These are phyloP conservation scores for Nautilus pompilius DNA, from an alignment of 1,140 invertebrate genomes.

Conservation along the genomic window DNA sequence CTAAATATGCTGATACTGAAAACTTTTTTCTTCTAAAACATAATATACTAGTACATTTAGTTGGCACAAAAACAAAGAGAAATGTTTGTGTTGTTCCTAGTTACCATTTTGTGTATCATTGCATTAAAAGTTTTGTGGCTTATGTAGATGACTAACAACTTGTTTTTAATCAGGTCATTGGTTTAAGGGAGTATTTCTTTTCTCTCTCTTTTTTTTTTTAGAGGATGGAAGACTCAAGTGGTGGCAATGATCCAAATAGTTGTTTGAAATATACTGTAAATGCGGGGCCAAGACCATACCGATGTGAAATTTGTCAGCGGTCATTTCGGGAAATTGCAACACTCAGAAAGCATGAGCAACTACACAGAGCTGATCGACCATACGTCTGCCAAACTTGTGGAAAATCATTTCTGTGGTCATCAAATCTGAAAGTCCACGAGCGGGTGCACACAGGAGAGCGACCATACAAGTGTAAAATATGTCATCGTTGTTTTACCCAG, in stretches of 20 bases:
- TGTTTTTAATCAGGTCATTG: too few species aligned
- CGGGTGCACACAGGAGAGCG: slow-evolving; percentile 47
- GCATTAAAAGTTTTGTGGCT: too few species aligned
- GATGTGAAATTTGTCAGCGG: slow-evolving; percentile 82
- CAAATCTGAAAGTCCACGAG: slow-evolving; percentile 48
- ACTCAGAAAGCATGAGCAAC: slow-evolving; percentile 49
- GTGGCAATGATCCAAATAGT: neutral
- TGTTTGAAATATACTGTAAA: slow-evolving; percentile 17
- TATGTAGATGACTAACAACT: too few species aligned
- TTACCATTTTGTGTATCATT: too few species aligned
- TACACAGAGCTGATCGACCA: slow-evolving; percentile 50
- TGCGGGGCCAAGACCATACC: slow-evolving; percentile 83
- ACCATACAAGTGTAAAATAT: slow-evolving; percentile 51
- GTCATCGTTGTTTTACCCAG: slow-evolving; percentile 48
- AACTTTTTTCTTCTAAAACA: too few species aligned
- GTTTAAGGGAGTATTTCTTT: too few species aligned
- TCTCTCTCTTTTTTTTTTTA: neutral
- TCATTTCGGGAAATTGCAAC: slow-evolving; percentile 58
- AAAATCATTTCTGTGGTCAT: slow-evolving; percentile 50
- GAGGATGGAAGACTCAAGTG: slow-evolving; percentile 5
- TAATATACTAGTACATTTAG: too few species aligned
- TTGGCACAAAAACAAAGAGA: too few species aligned
- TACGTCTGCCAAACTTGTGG: slow-evolving; percentile 52
- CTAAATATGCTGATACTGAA: too few species aligned
- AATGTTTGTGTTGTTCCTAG: too few species aligned